Percentiles rank a stretch among this genome's conserved stretches.
phyloP scores from a whole-genome alignment of 2,113 vertebrate species.

The Turnix velox region DNA sequence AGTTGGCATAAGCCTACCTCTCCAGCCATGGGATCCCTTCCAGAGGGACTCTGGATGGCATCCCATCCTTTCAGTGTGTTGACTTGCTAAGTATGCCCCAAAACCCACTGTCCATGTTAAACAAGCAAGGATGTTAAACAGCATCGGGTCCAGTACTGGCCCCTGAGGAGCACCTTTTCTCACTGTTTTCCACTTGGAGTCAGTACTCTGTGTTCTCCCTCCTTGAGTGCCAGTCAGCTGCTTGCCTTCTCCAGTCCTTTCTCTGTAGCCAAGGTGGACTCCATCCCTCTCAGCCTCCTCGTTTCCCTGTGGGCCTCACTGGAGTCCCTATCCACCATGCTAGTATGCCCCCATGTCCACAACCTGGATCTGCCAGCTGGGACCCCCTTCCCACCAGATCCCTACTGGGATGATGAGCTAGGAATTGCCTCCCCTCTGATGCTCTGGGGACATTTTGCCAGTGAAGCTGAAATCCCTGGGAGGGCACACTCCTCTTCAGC shows the following conservation, averaged over 20 bases:
- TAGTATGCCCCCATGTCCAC: rapidly evolving
- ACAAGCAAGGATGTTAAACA: not conserved
- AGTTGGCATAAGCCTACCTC: no score
- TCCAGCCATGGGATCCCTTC: no score
- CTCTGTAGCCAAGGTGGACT: not conserved
- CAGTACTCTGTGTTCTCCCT: not conserved
- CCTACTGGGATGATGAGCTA: not conserved
- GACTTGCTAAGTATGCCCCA: not conserved
- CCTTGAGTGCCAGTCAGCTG: not conserved
- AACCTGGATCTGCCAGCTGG: not conserved
- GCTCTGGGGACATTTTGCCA: not conserved
- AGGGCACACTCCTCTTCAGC: no score
- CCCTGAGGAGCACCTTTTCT: not conserved
- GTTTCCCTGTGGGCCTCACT: rapidly evolving
- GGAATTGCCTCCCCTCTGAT: not conserved
- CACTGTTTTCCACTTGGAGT: not conserved
- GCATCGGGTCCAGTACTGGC: not conserved
- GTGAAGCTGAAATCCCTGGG: not conserved
- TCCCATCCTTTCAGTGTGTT: no score
- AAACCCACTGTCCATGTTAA: not conserved
- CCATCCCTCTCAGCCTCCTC: not conserved
- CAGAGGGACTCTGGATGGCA: no score
- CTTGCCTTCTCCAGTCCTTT: not conserved
- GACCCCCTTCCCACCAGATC: not conserved
- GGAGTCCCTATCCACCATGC: not conserved